Evolutionary conservation across 2,113 vertebrate genomes (phyloP).

Genomic region (Sialia sialis): DNA sequence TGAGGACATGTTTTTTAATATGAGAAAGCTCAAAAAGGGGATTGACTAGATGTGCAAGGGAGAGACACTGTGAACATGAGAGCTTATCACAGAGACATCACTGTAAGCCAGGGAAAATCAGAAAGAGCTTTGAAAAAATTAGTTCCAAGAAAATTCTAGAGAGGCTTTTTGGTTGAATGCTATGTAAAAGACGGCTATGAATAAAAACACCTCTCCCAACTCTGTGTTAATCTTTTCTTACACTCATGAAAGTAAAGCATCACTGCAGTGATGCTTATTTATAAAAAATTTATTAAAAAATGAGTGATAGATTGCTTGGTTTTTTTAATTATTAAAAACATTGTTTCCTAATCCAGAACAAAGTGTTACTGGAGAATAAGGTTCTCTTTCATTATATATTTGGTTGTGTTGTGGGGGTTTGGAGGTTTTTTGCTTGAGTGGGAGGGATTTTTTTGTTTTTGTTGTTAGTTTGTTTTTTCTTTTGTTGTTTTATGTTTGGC

Average conservation of each 20-base stretch:
- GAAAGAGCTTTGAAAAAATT: background rate
- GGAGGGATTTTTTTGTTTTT: accelerated
- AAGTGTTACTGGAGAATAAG: background rate
- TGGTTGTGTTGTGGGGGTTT: background rate
- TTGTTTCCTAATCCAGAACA: background rate
- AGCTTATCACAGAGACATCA: accelerated
- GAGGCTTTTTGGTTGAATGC: background rate
- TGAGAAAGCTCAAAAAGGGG: background rate
- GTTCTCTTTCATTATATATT: background rate
- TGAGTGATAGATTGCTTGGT: background rate
- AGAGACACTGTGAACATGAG: background rate
- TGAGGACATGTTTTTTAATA: background rate
- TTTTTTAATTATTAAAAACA: background rate
- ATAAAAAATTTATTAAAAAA: background rate
- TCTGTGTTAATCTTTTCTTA: background rate
- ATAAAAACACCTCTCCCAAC: background rate
- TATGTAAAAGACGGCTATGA: background rate
- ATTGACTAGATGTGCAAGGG: background rate
- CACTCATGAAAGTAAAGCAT: background rate
- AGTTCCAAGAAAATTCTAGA: background rate
- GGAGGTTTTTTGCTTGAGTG: too few species aligned
- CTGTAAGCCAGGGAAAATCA: background rate
- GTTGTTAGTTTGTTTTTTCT: too few species aligned
- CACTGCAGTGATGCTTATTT: background rate
- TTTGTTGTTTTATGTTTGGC: background rate